Base-by-base conservation (phyloP, 2,888 invertebrate species). In the Campoplex capitator region DNA sequence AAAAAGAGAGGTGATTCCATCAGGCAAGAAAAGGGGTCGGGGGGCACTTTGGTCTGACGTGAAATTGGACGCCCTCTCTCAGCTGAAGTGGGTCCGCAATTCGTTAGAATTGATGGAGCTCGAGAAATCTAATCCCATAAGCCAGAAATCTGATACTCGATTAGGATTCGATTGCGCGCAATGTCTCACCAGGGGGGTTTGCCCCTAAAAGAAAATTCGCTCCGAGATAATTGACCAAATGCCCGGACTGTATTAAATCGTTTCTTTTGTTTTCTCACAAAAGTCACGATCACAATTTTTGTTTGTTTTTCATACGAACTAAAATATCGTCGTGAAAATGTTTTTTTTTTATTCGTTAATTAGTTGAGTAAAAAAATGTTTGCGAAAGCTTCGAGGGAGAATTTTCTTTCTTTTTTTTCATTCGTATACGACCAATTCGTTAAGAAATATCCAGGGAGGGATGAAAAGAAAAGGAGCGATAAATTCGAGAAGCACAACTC, bases 101-200 rank as follows among this genome's bases (percentile, higher is more conserved):
- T 87, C 78, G 81, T 87, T 84, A 78, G 58, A 82, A 65, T 42
- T n/a, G 42, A 62, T 51, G n/a, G 70, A 76, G 56, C 75, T 45
- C 65, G 71, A 71, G 84, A 78, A 82, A 75, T 84, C 74, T 84
- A 87, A 84, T 82, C 77, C 74, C 74, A 67, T 67, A 67, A 75
- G 75, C 23, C 68, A 65, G 87, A 67, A 82, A 87, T 78, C 78
- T 58, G 84, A 87, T 82, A 82, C 81, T 78, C 87, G 84, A 84
- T 87, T 87, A 84, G 84, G 73, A 82, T 84, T 87, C 81, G 84
- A 87, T 87, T 82, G 67, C 84, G 54, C 51, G 7, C 71, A 71
- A 74, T 45, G 68, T 78, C 78, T 84, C 84, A 32, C 28, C 70
- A 68, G 62, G 32, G 32, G 62, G 62, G 62, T 62, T 32, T 3